phyloP scores from a whole-genome alignment of 2,797 vertebrate genomes.

The Amphiprion clarkii region DNA sequence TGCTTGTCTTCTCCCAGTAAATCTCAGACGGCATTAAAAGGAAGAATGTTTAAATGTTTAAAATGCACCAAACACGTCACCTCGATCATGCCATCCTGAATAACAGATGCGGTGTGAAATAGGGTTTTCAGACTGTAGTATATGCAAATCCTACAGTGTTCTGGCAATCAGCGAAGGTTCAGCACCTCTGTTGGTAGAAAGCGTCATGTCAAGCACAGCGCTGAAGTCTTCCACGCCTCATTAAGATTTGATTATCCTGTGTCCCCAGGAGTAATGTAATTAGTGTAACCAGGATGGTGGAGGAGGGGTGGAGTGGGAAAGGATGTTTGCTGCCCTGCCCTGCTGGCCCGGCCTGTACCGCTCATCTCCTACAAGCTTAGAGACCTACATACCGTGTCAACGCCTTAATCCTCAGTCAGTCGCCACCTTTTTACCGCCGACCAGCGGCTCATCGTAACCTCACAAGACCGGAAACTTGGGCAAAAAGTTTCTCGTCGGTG shows the following conservation, averaged over 20 bases:
- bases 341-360: constrained; percentile 2
- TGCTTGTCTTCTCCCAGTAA: neutral
- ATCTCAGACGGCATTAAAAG: neutral
- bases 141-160: neutral
- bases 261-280: constrained; percentile 72
- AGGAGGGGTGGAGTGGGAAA: constrained; percentile 33
- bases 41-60: neutral
- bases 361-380: constrained; percentile 45
- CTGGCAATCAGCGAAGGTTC: constrained; percentile 23
- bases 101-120: constrained; percentile 3
- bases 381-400: constrained; percentile 29
- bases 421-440: constrained; percentile 5
- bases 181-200: constrained; percentile 23
- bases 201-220: constrained; percentile 38
- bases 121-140: neutral
- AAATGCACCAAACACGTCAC: neutral
- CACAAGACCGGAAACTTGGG: constrained; percentile 31
- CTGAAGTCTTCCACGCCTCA: constrained; percentile 59
- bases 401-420: constrained; percentile 32
- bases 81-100: neutral
- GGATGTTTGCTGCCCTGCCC: constrained; percentile 39
- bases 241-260: constrained; percentile 78
- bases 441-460: constrained; percentile 11
- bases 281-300: constrained; percentile 62
- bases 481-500: constrained; percentile 15